phyloP scores from a whole-genome alignment of 92 coral and sea anemone species.

The Siderastrea radians region DNA sequence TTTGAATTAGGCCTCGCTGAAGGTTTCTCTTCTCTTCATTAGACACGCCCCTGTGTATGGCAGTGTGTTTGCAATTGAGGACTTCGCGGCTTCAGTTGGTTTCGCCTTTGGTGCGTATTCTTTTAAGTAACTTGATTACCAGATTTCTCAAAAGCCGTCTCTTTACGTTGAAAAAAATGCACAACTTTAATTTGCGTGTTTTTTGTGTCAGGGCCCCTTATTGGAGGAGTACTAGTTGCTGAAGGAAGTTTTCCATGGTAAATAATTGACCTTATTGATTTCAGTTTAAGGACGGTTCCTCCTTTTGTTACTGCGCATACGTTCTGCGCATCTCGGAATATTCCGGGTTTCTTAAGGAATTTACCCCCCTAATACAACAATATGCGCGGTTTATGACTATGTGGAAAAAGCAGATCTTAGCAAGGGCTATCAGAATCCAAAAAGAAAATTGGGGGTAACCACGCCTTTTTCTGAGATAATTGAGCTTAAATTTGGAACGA shows the following conservation, averaged over 20 bases:
- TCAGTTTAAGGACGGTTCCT: neutral
- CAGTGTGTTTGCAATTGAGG: slow-evolving; percentile 40
- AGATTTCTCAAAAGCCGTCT: too few relatives aligned
- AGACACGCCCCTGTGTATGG: slow-evolving; percentile 54
- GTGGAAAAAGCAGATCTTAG: too few relatives aligned
- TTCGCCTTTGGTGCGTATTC: slow-evolving; percentile 39
- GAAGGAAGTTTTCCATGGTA: slow-evolving; percentile 51
- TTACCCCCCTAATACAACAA: too few relatives aligned
- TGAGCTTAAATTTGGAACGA: too few relatives aligned
- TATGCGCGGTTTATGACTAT: too few relatives aligned
- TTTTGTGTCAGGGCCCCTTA: slow-evolving; percentile 27
- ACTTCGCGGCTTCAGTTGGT: slow-evolving; percentile 49
- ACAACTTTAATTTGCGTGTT: neutral
- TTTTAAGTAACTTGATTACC: neutral
- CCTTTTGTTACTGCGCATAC: too few relatives aligned
- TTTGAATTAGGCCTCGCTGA: neutral
- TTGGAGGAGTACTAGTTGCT: slow-evolving; percentile 35
- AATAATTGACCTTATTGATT: neutral
- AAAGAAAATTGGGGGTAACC: too few relatives aligned
- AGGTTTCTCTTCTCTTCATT: neutral
- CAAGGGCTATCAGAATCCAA: too few relatives aligned
- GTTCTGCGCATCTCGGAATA: too few relatives aligned
- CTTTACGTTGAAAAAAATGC: too few relatives aligned
- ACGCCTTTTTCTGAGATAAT: too few relatives aligned
- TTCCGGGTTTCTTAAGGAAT: too few relatives aligned